Evolutionary conservation across 2,888 invertebrate species (phyloP).

Genomic region (Eupsilia transversa): DNA sequence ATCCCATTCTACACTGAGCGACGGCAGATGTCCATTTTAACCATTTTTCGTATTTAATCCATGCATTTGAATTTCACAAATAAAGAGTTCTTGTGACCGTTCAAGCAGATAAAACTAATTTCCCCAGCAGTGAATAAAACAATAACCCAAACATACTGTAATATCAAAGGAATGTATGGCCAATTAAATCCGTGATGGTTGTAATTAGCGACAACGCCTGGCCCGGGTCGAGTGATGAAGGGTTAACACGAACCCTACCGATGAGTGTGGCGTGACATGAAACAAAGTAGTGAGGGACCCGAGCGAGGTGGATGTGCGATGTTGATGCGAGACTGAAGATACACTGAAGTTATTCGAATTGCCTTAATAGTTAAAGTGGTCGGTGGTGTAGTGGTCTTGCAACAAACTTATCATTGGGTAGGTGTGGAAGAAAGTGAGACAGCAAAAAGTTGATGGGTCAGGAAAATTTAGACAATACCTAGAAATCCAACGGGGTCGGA

Average conservation of each 20-base stretch:
- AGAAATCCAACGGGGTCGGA: too few relatives aligned
- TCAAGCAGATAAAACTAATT: not conserved
- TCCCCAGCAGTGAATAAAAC: not conserved
- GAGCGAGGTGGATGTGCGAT: not conserved
- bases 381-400: not conserved
- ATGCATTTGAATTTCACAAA: not conserved
- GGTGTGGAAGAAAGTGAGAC: not conserved
- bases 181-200: constrained; percentile 46
- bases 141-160: constrained; percentile 1
- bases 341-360: constrained; percentile 4
- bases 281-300: constrained; percentile 4
- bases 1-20: too few relatives aligned
- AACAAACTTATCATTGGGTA: not conserved
- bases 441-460: not conserved
- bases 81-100: not conserved
- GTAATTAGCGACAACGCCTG: constrained; percentile 33
- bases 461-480: not conserved
- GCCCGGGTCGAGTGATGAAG: constrained; percentile 27
- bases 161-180: constrained; percentile 27
- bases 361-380: not conserved
- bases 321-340: not conserved
- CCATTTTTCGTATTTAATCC: not conserved
- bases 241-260: constrained; percentile 40
- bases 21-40: too few relatives aligned
- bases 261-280: constrained; percentile 36